These are phyloP conservation scores for Synergus umbraculus DNA, from an alignment of 2,888 invertebrate genomes.

Conservation along the genomic window DNA sequence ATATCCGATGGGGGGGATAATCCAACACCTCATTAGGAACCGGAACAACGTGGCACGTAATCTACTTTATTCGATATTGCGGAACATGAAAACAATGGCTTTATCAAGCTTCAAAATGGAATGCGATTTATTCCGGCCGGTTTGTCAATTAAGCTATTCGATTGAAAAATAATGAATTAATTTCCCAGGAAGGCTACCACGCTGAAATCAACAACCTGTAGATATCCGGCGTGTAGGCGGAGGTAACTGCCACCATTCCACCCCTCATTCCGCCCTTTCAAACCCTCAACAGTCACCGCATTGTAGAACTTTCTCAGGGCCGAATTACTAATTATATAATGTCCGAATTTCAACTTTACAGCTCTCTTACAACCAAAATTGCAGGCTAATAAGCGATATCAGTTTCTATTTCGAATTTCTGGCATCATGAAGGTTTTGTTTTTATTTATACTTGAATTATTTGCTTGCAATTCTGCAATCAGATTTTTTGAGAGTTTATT, in stretches of 20 bases:
- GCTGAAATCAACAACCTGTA: constrained; percentile 69
- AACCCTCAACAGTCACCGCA: constrained; percentile 46
- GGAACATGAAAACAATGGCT: constrained; percentile 55
- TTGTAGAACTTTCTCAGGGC: constrained; percentile 51
- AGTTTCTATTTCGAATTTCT: not conserved
- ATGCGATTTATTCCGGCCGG: constrained; percentile 59
- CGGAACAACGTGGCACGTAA: constrained; percentile 14
- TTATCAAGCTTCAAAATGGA: constrained; percentile 59
- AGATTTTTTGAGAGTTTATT: too few relatives aligned
- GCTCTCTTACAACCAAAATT: not conserved
- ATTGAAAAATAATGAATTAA: constrained; percentile 67
- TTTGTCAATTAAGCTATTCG: constrained; percentile 61
- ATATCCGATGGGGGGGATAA: not conserved
- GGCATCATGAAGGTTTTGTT: not conserved
- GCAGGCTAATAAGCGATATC: not conserved
- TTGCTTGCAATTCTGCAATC: too few relatives aligned
- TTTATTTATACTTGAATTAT: not conserved
- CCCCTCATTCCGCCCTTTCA: constrained; percentile 40
- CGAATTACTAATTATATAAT: constrained; percentile 49
- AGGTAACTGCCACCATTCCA: constrained; percentile 39
- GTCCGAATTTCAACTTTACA: constrained; percentile 21
- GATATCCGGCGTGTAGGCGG: constrained; percentile 56
- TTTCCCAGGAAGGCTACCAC: constrained; percentile 56
- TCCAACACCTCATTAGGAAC: not conserved
- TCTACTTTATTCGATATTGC: constrained; percentile 29